Base-by-base conservation (phyloP, 2,888 invertebrate species). In the Spilarctia lutea region DNA sequence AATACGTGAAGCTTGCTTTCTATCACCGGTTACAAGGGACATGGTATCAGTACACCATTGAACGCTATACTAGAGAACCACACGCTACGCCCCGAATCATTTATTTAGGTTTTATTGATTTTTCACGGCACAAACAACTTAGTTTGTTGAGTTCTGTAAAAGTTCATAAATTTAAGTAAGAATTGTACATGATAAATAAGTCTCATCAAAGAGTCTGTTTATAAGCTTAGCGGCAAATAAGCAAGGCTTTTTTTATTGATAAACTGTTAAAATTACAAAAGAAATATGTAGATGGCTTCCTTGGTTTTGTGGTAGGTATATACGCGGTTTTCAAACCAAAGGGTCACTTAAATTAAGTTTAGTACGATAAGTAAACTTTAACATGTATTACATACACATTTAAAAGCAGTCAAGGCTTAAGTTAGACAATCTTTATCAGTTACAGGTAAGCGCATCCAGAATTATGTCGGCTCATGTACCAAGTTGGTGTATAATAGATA, bases 61-160 rank as follows among this genome's bases (percentile, higher is more conserved):
- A 42, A n/a, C 39, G 65, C 60, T 71, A 70, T 67, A 68, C 13
- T 7, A 65, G 65, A 71, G 52, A 63, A 27, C 65, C 67, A 78
- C 84, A 84, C 81, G 84, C 84, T 77, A 75, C 76, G 74, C 67
- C 72, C 75, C 84, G 83, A 85, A 87, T 86, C 82, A 86, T 87
- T 87, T 72, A 86, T 83, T 79, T 75, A 76, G 60, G 65, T 77
- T 74, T 65, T 82, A 84, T 85, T 70, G 85, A 83, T 84, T 83
- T 79, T 48, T 68, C 74, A 35, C n/a, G 33, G 10, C 18, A n/a
- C 24, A n/a, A 6, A 16, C 2, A 20, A 35, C 33, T 8, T 35
- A 60, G 35, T 13, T 48, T 56, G 7, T 18, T n/a, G 6, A 63
- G 63, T 18, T 63, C 60, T 3, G 16, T 63, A 63, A 0, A 30